Evolutionary conservation across 2,113 vertebrate genomes (phyloP).

Genomic region (Ictalurus punctatus): DNA sequence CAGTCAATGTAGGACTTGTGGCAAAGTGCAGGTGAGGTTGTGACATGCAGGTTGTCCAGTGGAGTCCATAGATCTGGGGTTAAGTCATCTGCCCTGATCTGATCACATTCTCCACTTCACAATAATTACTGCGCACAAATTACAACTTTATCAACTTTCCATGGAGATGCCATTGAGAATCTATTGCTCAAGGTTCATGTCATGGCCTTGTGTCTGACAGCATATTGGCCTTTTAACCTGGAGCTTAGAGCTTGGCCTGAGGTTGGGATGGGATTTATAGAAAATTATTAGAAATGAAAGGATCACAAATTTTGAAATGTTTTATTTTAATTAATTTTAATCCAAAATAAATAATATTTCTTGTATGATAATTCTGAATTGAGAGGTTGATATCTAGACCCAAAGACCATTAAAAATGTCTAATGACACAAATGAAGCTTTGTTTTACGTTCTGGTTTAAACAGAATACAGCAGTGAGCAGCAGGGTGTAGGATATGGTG

Average conservation of each 20-base stretch:
- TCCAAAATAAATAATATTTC: background rate
- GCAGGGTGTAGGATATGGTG: background rate
- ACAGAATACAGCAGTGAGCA: background rate
- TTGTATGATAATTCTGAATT: background rate
- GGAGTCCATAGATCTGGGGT: constrained; percentile 78
- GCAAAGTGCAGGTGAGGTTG: constrained; percentile 58
- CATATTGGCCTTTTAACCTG: constrained; percentile 9
- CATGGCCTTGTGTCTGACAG: constrained; percentile 35
- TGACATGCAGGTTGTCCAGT: constrained; percentile 68
- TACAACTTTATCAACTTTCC: constrained; percentile 64
- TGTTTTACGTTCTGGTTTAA: background rate
- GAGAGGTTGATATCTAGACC: background rate
- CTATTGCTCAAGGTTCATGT: constrained; percentile 32
- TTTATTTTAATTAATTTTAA: background rate
- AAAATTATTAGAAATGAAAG: background rate
- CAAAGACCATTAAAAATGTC: background rate
- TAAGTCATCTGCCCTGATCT: constrained; percentile 76
- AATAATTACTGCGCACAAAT: constrained; percentile 70
- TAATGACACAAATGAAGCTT: background rate
- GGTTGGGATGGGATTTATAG: background rate
- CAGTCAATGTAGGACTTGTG: constrained; percentile 51
- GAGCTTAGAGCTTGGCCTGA: background rate
- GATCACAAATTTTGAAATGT: background rate
- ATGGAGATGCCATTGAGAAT: constrained; percentile 33
- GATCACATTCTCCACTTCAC: constrained; percentile 59